Evolutionary conservation across 2,888 invertebrate genomes (phyloP), one percentile per base, ranked within the genome.

Genomic region (Sarcophaga subvicina): DNA sequence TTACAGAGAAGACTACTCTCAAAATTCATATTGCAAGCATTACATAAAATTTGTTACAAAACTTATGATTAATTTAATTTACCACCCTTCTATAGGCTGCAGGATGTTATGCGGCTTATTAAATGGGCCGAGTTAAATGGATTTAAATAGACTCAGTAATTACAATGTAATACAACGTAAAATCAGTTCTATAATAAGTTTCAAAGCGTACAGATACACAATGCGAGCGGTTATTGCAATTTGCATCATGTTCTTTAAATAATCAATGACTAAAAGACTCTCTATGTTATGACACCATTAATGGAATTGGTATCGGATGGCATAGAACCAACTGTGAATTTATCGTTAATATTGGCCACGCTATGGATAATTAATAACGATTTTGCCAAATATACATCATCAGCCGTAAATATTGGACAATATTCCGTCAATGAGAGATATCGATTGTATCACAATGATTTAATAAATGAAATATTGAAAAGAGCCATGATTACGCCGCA

Each of bases 331-430:
- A 73, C 86, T 5, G 85, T 81, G 37, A 92, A 92, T 82, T 89
- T 91, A 60, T 90, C 91, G 22, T 86, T 92, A 62, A 88, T 92
- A 64, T 89, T 91, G 80, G 92, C 92, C 47, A 80, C 90, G 2
- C 89, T 92, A 3, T 92, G 92, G 92, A 89, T 90, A 20, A 91
- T 92, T 45, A 90, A 91, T 76, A 89, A 90, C 45, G 88, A 90
- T 71, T 92, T 90, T 77, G 91, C 89, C 1, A 83, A 86, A 10
- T 85, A 87, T 25, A 90, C 90, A 3, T 86, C 84, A 67, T 89
- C 88, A 4, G 79, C 92, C 4, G 25, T 92, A 72, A 88, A 89
- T 12, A 88, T 92, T 64, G 89, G 89, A 0, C 90, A 91, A 73
- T 91, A 91, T 76, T 89, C 91, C 25, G 89, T 85, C n/a, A 87